Conservation (phyloP, 64 coral and sea anemone genomes). For the Orbicella faveolata region DNA sequence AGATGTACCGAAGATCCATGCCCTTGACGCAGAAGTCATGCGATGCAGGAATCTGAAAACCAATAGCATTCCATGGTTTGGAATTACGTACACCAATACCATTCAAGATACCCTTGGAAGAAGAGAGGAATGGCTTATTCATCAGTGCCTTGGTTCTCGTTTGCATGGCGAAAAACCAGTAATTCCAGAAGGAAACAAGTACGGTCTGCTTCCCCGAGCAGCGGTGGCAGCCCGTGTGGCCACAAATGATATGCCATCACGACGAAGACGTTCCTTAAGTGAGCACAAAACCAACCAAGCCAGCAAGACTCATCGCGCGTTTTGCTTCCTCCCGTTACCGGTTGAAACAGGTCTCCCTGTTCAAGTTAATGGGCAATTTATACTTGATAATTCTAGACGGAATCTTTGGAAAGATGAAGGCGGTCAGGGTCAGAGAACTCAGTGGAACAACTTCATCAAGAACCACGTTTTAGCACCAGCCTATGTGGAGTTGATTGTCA, state of each 20-base stretch:
- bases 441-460: conserved; percentile 94
- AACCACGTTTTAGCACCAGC: conserved; percentile 77
- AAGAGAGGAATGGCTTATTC: conserved; percentile 84
- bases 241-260: conserved; percentile 6
- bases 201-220: conserved; percentile 70
- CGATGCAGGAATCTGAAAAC: conserved; percentile 48
- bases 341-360: conserved; percentile 90
- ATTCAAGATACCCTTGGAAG: conserved; percentile 67
- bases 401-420: conserved; percentile 78
- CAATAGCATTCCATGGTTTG: conserved; percentile 74
- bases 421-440: conserved; percentile 32
- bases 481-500: conserved; percentile 74
- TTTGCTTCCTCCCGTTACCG: conserved; percentile 83
- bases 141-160: conserved; percentile 76
- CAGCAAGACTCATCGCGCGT: conserved; percentile 40
- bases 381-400: conserved; percentile 78
- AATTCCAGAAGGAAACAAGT: conserved; percentile 57
- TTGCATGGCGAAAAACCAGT: conserved; percentile 30
- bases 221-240: conserved; percentile 64
- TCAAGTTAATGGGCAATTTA: conserved; percentile 94
- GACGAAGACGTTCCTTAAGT: background rate
- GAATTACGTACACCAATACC: conserved; percentile 61
- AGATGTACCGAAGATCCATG: conserved; percentile 49
- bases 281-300: conserved; percentile 8
- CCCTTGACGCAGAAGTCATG: conserved; percentile 48